These are phyloP conservation scores for Flexamia atlantica DNA, from an alignment of 2,888 invertebrate genomes.

Conservation along the genomic window DNA sequence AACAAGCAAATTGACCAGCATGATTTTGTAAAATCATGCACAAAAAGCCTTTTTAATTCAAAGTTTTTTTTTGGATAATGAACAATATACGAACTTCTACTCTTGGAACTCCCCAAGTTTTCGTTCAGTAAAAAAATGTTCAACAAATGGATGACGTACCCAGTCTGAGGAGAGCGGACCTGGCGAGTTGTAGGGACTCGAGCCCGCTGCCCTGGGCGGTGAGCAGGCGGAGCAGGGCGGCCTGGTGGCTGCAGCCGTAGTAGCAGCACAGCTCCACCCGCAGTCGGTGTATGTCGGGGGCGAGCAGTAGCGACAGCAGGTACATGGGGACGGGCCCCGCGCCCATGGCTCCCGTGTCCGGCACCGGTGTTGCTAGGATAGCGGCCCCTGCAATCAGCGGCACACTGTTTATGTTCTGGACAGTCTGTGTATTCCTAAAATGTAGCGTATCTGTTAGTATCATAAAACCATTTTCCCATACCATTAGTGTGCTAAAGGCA, in stretches of 20 bases:
- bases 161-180: conserved; percentile 74
- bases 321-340: conserved; percentile 74
- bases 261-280: conserved; percentile 75
- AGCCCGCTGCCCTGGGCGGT: conserved; percentile 74
- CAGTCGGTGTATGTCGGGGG: conserved; percentile 74
- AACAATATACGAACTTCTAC: too few relatives aligned
- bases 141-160: conserved; percentile 62
- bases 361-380: conserved; percentile 73
- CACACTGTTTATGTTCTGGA: too few relatives aligned
- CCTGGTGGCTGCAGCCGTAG: conserved; percentile 76
- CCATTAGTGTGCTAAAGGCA: too few relatives aligned
- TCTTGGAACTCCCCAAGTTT: too few relatives aligned
- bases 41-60: too few relatives aligned
- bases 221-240: conserved; percentile 74
- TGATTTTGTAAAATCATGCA: too few relatives aligned
- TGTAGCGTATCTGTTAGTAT: too few relatives aligned
- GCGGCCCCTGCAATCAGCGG: conserved; percentile 69
- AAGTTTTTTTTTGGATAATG: too few relatives aligned
- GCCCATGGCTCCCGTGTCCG: conserved; percentile 73
- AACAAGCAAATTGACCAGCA: too few relatives aligned
- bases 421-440: too few relatives aligned
- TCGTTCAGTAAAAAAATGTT: too few relatives aligned
- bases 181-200: conserved; percentile 73
- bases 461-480: too few relatives aligned
- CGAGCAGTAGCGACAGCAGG: conserved; percentile 73